Evolutionary conservation across 2,888 invertebrate genomes (phyloP), one percentile per base, ranked within the genome.

Genomic region (Lucinisca nassula): DNA sequence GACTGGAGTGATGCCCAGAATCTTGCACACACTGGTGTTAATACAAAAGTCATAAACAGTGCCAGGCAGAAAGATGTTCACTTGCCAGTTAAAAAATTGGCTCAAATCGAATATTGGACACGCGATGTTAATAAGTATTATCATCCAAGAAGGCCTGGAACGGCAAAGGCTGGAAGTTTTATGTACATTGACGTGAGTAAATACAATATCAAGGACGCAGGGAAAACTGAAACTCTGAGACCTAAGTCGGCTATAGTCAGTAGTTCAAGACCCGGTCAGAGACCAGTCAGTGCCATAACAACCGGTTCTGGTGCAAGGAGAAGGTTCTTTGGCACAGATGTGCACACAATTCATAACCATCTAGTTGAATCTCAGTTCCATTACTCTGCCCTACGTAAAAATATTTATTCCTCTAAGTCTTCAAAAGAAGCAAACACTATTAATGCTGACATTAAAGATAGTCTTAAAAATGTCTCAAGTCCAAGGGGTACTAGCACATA

Each of bases 1-100:
- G 93, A 94, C 51, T 94, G 94, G 94, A 92, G 88, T 73, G 92
- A 92, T 78, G 87, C 92, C 49, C 91, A 94, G 79, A 88, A 84
- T 40, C 85, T 91, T 1, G 87, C 89, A 27, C 85, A 90, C 8
- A 87, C 89, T 0, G 85, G 72, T 24, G 84, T 67, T 51, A 83
- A 90, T 45, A 55, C 77, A 17, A 79, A 77, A 12, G 12, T 85
- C n/a, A 35, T 91, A 12, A 84, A 81, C 70, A 90, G 81, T 37
- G 80, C 79, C 6, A 77, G 82, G 38, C 87, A 88, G 35, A 85
- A 79, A 17, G 90, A 86, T 2, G 83, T 88, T 0, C 90, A 88
- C 55, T 82, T 94, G 49, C 90, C 93, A 3, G 83, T 92, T 12
- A 92, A 93, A 72, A 93, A 92, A 88, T 88, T 91, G n/a, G 85